Base-by-base conservation (phyloP, 1,140 invertebrate genomes). In the Hycleus cichorii region DNA sequence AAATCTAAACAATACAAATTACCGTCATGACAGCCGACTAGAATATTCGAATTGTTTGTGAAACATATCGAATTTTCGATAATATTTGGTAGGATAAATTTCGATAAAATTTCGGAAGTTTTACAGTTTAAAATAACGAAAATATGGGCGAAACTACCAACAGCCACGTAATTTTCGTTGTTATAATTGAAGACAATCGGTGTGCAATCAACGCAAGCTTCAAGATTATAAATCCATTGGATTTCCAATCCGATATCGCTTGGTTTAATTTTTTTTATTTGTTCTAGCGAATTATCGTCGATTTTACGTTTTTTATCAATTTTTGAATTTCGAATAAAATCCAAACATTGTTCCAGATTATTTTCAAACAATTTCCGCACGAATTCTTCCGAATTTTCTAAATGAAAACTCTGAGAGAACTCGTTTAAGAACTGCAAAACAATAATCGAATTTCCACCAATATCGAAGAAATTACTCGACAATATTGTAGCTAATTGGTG, bases 151-250 rank as follows among this genome's bases (percentile, higher is more conserved):
- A 87, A 85, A 32, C 83, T 85, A 39, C 83, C 83, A 60, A 84
- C 78, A 66, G 67, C 76, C 49, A 71, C 70, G 5, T 38, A 56
- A 42, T 39, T 25, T 2, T 51, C 54, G 74, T 78, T 83, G 82
- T 69, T 72, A 43, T 70, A 73, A 61, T 74, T 49, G 63, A 80
- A 79, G 57, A 84, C 54, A 53, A 80, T 75, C 11, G 86, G 83
- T 24, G 83, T 82, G 46, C 83, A 81, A 78, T 89, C 87, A 18
- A 89, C 78, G 77, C 87, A 89, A 70, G 88, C 88, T 49, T 79
- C 74, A 47, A 87, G 78, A 71, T 88, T 70, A 70, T 77, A 80
- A 40, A 73, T 76, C 80, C 82, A 85, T 3, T 71, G 53, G 42
- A 72, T 68, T 66, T 59, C 72, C n/a, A 58, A 11, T 40, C 12